phyloP scores from a whole-genome alignment of 35 echinoderm and acorn worm species.

The Chiridota heheva region DNA sequence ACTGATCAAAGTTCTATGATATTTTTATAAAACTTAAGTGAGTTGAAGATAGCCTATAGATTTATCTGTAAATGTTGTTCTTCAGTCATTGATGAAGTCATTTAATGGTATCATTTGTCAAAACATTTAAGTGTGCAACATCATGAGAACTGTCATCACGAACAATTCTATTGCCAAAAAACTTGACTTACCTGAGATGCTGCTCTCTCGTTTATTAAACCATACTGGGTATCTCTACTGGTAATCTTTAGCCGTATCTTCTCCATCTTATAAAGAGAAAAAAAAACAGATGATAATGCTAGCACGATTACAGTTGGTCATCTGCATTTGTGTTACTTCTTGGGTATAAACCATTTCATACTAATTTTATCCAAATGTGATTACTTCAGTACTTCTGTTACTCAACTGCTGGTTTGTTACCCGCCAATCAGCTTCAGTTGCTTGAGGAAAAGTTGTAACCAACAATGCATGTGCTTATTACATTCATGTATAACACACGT shows the following conservation, averaged over 20 bases:
- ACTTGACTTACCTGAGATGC: constrained; percentile 42
- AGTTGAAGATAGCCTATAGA: too few species aligned
- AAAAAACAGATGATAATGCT: neutral
- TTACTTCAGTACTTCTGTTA: neutral
- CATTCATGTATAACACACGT: neutral
- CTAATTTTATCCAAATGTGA: neutral
- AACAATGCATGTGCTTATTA: too few species aligned
- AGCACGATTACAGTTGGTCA: neutral
- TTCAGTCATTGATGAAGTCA: too few species aligned
- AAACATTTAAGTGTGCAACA: too few species aligned
- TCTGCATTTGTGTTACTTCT: neutral
- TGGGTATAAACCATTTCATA: neutral
- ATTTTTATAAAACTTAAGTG: too few species aligned
- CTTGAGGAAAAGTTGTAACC: too few species aligned
- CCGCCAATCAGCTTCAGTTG: too few species aligned
- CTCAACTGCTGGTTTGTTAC: neutral
- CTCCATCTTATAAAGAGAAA: constrained; percentile 35
- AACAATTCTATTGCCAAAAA: too few species aligned
- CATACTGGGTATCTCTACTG: constrained; percentile 44
- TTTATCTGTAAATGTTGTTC: too few species aligned
- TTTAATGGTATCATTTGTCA: too few species aligned
- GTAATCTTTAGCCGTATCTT: constrained; percentile 35
- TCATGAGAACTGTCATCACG: neutral
- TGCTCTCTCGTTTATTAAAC: constrained; percentile 38
- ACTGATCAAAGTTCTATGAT: too few species aligned